Conservation (phyloP, 53 echinoderm and acorn worm species). For the Holothuria scabra region DNA sequence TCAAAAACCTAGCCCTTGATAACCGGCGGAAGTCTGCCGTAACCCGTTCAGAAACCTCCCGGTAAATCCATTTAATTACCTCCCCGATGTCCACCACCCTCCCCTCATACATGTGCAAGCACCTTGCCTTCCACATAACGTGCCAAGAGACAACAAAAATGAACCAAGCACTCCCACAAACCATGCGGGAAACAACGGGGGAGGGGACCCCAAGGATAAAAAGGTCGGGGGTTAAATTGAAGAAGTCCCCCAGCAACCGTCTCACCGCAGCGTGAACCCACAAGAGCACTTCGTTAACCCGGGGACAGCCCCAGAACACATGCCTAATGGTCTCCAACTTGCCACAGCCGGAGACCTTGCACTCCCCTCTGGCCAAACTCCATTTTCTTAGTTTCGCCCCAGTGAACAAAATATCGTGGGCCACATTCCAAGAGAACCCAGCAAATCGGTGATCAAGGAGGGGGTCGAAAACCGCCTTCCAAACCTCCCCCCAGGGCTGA, state of each 20-base stretch:
- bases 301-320: slow-evolving; percentile 41
- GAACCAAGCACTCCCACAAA: not conserved
- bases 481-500: slow-evolving; percentile 3
- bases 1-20: not conserved
- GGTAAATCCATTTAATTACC: not conserved
- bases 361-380: slow-evolving; percentile 33
- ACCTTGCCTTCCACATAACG: slow-evolving; percentile 22
- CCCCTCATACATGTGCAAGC: not conserved
- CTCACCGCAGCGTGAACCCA: slow-evolving; percentile 12
- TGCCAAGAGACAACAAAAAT: not conserved
- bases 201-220: not conserved
- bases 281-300: not conserved
- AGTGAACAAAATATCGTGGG: slow-evolving; percentile 19
- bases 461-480: not conserved
- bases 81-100: not conserved
- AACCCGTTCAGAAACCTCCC: not conserved
- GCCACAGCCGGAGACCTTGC: slow-evolving; percentile 2
- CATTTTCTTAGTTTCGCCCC: slow-evolving; percentile 18
- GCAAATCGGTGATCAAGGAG: slow-evolving; percentile 23
- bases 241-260: not conserved
- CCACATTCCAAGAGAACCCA: slow-evolving; percentile 4
- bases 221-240: not conserved
- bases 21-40: not conserved
- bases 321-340: slow-evolving; percentile 14
- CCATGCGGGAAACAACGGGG: not conserved